phyloP scores from a whole-genome alignment of 2,797 vertebrate species.

The Corythornis leucogaster region DNA sequence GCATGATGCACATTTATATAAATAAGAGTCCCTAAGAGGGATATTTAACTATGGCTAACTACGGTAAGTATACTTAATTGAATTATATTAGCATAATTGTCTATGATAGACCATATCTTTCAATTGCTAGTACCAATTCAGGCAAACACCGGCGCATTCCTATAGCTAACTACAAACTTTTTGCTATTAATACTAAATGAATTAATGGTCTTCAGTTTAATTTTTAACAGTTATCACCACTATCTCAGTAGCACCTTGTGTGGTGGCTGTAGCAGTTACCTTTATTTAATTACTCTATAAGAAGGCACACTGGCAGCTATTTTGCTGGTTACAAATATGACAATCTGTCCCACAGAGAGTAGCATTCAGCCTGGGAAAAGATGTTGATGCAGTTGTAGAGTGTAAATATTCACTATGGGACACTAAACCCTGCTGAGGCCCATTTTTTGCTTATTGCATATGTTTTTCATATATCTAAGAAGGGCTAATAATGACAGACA shows the following conservation, averaged over 20 bases:
- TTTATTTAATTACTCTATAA: neutral
- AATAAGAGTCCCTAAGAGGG: neutral
- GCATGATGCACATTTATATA: neutral
- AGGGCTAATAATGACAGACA: neutral
- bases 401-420: neutral
- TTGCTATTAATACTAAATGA: neutral
- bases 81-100: neutral
- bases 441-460: neutral
- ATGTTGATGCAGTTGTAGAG: neutral
- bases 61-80: neutral
- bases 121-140: neutral
- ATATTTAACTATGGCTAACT: neutral
- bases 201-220: neutral
- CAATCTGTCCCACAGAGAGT: neutral
- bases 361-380: neutral
- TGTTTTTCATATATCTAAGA: neutral
- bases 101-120: neutral
- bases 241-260: neutral
- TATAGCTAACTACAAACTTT: neutral
- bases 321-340: neutral
- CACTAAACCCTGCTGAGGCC: neutral
- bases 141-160: neutral
- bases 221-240: neutral
- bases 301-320: neutral
- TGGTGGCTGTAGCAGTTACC: neutral